A percentile compares a stretch with the other conserved stretches of the same genome.
Evolutionary conservation across 1,140 invertebrate species (phyloP).

Genomic region (Maconellicoccus hirsutus): DNA sequence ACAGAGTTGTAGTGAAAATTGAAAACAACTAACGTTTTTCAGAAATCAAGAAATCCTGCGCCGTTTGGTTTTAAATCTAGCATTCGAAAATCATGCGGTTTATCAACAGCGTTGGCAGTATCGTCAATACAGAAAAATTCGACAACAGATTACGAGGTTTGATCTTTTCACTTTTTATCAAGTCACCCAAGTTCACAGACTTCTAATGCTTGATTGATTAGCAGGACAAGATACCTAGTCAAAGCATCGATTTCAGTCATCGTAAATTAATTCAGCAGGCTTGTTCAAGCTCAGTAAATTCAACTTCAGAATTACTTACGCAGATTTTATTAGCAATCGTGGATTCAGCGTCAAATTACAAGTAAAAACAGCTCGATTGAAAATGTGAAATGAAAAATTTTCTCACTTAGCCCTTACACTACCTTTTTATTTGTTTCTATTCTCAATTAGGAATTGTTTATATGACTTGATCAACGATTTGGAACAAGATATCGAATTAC

Average conservation of each 20-base stretch:
- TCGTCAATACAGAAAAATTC: not conserved
- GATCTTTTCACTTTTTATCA: not conserved
- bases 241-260: not conserved
- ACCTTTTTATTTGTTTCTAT: not conserved
- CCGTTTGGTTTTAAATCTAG: no score
- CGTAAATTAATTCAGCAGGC: not conserved
- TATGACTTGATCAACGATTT: not conserved
- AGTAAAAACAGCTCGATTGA: not conserved
- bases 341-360: not conserved
- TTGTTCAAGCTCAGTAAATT: not conserved
- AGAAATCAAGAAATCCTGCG: no score
- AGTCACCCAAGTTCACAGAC: not conserved
- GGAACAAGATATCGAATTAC: not conserved
- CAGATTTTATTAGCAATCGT: not conserved
- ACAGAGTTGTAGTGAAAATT: no score
- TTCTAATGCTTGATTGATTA: not conserved
- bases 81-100: no score
- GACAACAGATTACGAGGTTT: not conserved
- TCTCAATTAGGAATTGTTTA: not conserved
- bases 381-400: no score
- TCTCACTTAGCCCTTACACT: no score
- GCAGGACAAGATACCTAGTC: not conserved
- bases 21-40: no score
- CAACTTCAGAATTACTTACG: not conserved
- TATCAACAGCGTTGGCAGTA: not conserved